These are phyloP conservation scores for Apis dorsata DNA, from an alignment of 1,140 invertebrate species.

Conservation along the genomic window DNA sequence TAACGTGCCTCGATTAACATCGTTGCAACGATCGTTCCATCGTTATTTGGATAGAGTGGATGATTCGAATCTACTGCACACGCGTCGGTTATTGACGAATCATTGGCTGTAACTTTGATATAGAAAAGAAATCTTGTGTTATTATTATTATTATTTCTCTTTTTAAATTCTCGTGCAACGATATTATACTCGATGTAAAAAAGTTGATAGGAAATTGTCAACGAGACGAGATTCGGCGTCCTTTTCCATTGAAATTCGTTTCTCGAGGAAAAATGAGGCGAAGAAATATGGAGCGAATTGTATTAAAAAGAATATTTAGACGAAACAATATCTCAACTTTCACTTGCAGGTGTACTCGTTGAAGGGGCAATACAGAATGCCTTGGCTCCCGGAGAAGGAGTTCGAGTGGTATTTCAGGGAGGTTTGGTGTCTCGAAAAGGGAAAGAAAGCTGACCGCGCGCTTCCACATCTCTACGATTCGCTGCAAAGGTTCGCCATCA, in stretches of 20 bases:
- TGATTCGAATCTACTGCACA: no score
- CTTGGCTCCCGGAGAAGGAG: conserved; percentile 78
- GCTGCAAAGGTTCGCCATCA: conserved; percentile 78
- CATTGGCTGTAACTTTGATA: no score
- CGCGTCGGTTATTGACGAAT: no score
- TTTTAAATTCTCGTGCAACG: no score
- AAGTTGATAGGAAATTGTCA: no score
- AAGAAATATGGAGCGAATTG: background rate
- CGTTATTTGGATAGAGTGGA: no score
- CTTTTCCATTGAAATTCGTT: no score
- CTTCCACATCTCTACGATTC: conserved; percentile 75
- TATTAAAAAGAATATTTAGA: conserved; percentile 22
- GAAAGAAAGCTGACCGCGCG: conserved; percentile 74
- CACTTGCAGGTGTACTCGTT: conserved; percentile 74
- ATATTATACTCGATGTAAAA: no score
- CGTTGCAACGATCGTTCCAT: background rate
- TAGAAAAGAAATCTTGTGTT: no score
- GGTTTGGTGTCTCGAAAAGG: conserved; percentile 76
- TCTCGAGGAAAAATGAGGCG: background rate
- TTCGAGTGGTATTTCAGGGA: conserved; percentile 75
- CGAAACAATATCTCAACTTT: conserved; percentile 68
- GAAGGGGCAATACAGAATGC: conserved; percentile 74
- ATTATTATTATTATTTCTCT: no score
- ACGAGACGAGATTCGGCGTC: no score
- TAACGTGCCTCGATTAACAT: background rate